phyloP scores from a whole-genome alignment of 2,113 vertebrate species.

The Rhineura floridana region DNA sequence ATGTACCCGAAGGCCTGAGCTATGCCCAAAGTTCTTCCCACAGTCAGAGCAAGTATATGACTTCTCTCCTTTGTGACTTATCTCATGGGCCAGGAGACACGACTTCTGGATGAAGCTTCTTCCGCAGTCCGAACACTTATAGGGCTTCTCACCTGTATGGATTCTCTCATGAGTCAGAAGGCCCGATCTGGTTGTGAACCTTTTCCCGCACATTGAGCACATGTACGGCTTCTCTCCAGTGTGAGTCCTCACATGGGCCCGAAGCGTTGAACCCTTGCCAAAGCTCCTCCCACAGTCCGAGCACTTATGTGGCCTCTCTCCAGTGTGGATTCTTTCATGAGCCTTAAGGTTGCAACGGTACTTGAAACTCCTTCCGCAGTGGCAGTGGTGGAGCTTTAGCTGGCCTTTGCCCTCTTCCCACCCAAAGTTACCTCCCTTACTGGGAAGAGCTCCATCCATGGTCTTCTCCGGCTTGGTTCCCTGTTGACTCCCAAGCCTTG shows the following conservation, averaged over 20 bases:
- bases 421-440: not conserved
- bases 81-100: constrained; percentile 42
- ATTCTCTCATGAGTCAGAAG: constrained; percentile 50
- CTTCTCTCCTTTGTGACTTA: constrained; percentile 53
- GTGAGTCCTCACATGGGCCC: constrained; percentile 25
- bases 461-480: not conserved
- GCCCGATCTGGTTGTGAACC: constrained; percentile 41
- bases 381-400: constrained; percentile 36
- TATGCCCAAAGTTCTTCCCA: not conserved
- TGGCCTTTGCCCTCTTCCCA: constrained; percentile 18
- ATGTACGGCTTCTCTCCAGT: constrained; percentile 44
- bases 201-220: constrained; percentile 47
- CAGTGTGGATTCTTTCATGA: constrained; percentile 42
- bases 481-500: not conserved
- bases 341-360: constrained; percentile 43
- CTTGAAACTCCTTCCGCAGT: constrained; percentile 44
- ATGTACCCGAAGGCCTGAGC: not conserved
- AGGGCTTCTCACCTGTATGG: constrained; percentile 4
- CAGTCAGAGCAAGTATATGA: constrained; percentile 28
- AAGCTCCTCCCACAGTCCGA: constrained; percentile 45
- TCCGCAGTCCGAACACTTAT: constrained; percentile 25
- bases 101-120: constrained; percentile 59
- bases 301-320: constrained; percentile 42
- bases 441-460: not conserved
- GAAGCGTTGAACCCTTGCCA: constrained; percentile 49